Evolutionary conservation across 2,888 invertebrate genomes (phyloP), one percentile per base, ranked within the genome.

Genomic region (Latheticus oryzae): DNA sequence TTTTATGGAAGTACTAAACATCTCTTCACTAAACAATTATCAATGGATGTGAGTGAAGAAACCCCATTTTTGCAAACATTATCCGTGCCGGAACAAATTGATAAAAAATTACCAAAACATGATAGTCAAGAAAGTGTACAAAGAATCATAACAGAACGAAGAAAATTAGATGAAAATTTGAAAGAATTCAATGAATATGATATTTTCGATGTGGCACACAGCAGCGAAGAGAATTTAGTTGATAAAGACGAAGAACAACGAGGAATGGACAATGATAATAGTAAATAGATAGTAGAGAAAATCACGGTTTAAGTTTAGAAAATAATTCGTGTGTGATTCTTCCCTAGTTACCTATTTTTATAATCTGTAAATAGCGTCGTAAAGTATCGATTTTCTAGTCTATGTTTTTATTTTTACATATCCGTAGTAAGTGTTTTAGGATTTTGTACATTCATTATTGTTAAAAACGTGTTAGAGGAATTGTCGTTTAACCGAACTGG

Each of bases 61-160:
- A 82, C 77, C 21, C 80, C 82, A 33, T 76, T 83, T 65, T 69
- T 84, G 35, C 15, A 28, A 11, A 2, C 30, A 5, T 7, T 26
- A 3, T 40, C 43, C 23, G 15, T 26, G 24, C 19, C 24, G 11
- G 52, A 48, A 33, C 37, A 47, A 13, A 42, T 38, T 45, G 66
- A 69, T 35, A 55, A 66, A 13, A 68, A 67, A 61, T 63, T 73
- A 9, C 70, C 70, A 1, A 73, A 74, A 58, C 72, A 77, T 65
- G 77, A 78, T 60, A 77, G 77, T 17, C 76, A 77, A 60, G 79
- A 85, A 63, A 84, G 83, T 63, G 84, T 85, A 62, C 82, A 85
- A 70, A 82, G 84, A 73, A 84, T 85, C 50, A 85, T 85, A 66
- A 83, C 83, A 5, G 85, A 85, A 73, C 79, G 85, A 62, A 77